Conservation (phyloP, 2,797 vertebrate genomes). For the Falco berigora region DNA sequence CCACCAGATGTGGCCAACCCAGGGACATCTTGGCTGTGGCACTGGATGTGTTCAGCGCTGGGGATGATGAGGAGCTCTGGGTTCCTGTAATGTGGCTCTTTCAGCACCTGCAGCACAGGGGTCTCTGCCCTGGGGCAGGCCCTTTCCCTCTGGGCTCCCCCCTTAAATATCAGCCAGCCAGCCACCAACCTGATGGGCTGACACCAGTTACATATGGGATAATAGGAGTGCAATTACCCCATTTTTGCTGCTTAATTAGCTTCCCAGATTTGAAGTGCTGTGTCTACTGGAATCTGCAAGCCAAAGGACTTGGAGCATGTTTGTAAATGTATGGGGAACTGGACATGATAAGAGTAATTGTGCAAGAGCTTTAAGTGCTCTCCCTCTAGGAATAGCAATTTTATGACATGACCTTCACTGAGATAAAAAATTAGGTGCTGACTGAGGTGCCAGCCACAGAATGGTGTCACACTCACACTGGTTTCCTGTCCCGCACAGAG, state of each 20-base stretch:
- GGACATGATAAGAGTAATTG: background rate
- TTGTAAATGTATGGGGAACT: background rate
- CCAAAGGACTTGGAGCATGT: background rate
- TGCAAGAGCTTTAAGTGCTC: background rate
- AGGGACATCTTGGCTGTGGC: accelerated
- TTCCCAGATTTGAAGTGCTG: background rate
- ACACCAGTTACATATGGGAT: background rate
- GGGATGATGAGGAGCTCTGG: background rate
- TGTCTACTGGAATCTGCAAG: background rate
- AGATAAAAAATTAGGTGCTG: background rate
- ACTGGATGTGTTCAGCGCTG: accelerated
- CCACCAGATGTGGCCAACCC: accelerated
- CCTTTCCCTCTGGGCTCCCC: background rate
- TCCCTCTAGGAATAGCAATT: background rate
- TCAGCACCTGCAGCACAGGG: background rate
- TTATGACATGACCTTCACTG: background rate
- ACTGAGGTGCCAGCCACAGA: background rate
- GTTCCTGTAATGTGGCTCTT: background rate
- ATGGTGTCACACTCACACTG: background rate
- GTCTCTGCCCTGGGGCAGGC: background rate
- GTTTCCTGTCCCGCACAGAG: background rate
- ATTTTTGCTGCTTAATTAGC: background rate
- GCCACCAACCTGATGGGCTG: background rate
- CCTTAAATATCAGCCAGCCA: background rate
- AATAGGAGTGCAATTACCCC: background rate